These are phyloP conservation scores for Cochlearius cochlearius DNA, from an alignment of 2,113 vertebrate genomes.

Conservation along the genomic window DNA sequence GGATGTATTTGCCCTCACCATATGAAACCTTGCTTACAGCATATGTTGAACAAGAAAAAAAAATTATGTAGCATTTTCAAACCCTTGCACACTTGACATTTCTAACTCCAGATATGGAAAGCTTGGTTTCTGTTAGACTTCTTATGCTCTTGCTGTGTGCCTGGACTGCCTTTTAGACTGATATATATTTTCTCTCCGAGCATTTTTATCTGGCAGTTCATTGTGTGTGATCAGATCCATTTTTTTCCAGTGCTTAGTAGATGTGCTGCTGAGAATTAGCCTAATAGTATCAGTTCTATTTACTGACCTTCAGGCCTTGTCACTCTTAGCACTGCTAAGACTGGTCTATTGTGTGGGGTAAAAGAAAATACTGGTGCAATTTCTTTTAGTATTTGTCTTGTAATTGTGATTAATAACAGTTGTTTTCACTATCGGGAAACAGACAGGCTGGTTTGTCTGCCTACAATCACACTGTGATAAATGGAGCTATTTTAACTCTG, in stretches of 20 bases:
- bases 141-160: neutral
- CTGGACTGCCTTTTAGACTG: neutral
- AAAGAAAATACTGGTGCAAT: constrained; percentile 83
- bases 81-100: neutral
- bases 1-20: neutral
- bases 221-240: neutral
- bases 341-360: constrained; percentile 64
- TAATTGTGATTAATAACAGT: constrained; percentile 99
- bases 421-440: constrained; percentile 90
- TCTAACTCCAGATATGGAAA: neutral
- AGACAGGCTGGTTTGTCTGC: constrained; percentile 95
- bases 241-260: constrained; percentile 44
- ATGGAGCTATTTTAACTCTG: constrained; percentile 91
- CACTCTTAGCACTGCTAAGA: constrained; percentile 64
- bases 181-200: neutral
- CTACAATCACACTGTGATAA: constrained; percentile 95
- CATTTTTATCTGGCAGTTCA: neutral
- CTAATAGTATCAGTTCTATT: constrained; percentile 72
- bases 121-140: neutral
- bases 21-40: neutral
- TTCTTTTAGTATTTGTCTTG: constrained; percentile 83
- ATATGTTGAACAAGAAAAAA: neutral
- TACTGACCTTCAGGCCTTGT: constrained; percentile 85
- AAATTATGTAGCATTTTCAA: neutral
- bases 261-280: constrained; percentile 74